Evolutionary conservation across 2,797 vertebrate species (phyloP).

Genomic region (Champsocephalus esox): DNA sequence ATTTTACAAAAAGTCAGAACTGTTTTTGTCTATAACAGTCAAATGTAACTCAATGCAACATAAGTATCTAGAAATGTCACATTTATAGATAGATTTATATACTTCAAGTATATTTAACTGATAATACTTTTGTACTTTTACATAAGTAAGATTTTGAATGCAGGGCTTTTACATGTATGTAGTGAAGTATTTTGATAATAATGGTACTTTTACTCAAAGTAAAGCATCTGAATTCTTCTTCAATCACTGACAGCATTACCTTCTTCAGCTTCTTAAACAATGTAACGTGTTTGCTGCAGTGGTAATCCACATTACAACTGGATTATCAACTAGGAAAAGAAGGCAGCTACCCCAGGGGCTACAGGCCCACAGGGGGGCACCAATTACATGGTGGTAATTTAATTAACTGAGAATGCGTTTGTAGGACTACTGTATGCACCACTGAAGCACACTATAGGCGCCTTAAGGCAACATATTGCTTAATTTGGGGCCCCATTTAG

Average conservation of each 20-base stretch:
- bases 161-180: too few relatives aligned
- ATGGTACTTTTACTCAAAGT: too few relatives aligned
- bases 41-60: not conserved
- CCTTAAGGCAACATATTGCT: not conserved
- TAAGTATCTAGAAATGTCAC: not conserved
- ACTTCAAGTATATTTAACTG: too few relatives aligned
- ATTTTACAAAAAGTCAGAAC: too few relatives aligned
- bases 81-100: too few relatives aligned
- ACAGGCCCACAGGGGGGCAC: slow-evolving; percentile 26
- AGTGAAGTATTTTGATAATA: too few relatives aligned
- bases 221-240: too few relatives aligned
- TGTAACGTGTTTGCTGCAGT: not conserved
- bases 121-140: too few relatives aligned
- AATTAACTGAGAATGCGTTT: slow-evolving; percentile 45
- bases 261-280: not conserved
- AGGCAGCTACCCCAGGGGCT: slow-evolving; percentile 12
- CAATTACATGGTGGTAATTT: slow-evolving; percentile 47
- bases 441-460: not conserved
- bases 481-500: not conserved
- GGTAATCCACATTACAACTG: not conserved
- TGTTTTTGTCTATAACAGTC: too few relatives aligned
- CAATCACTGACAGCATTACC: not conserved
- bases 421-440: not conserved
- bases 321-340: slow-evolving; percentile 23
- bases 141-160: too few relatives aligned